phyloP scores from a whole-genome alignment of 2,797 vertebrate species.

The Muraenolepis orangiensis region DNA sequence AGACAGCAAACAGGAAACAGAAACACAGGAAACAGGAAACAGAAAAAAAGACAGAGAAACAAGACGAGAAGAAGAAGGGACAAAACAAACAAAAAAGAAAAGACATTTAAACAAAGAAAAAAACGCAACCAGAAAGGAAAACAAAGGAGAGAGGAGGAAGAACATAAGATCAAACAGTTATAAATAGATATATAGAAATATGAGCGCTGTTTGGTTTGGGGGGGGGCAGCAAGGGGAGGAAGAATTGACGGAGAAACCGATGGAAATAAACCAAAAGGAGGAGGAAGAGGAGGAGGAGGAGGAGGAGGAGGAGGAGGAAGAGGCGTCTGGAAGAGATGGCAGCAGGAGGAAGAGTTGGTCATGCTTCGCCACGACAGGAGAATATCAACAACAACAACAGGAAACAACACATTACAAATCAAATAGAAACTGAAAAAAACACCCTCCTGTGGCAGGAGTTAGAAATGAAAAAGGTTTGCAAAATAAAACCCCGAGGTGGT shows the following conservation, averaged over 20 bases:
- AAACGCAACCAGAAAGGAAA: slow-evolving; percentile 45
- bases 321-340: slow-evolving; percentile 64
- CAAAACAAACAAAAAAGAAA: slow-evolving; percentile 60
- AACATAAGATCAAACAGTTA: slow-evolving; percentile 75
- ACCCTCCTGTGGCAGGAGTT: slow-evolving; percentile 46
- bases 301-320: slow-evolving; percentile 53
- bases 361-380: slow-evolving; percentile 73
- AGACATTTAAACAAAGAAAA: slow-evolving; percentile 67
- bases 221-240: slow-evolving; percentile 68
- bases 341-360: slow-evolving; percentile 62
- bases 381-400: slow-evolving; percentile 65
- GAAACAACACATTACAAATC: slow-evolving; percentile 38
- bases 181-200: slow-evolving; percentile 74
- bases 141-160: slow-evolving; percentile 70
- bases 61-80: no score
- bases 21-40: slow-evolving; percentile 68
- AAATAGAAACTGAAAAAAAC: slow-evolving; percentile 53
- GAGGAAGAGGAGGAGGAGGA: slow-evolving; percentile 52
- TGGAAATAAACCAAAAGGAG: slow-evolving; percentile 36
- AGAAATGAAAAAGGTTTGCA: slow-evolving; percentile 49
- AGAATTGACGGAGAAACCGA: slow-evolving; percentile 22
- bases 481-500: slow-evolving; percentile 42
- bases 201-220: slow-evolving; percentile 63
- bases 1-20: slow-evolving; percentile 63
- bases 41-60: no score